Percentiles rank a stretch among this genome's conserved stretches.
Conservation (phyloP, 2,797 vertebrate genomes). For the Eospalax fontanierii region DNA sequence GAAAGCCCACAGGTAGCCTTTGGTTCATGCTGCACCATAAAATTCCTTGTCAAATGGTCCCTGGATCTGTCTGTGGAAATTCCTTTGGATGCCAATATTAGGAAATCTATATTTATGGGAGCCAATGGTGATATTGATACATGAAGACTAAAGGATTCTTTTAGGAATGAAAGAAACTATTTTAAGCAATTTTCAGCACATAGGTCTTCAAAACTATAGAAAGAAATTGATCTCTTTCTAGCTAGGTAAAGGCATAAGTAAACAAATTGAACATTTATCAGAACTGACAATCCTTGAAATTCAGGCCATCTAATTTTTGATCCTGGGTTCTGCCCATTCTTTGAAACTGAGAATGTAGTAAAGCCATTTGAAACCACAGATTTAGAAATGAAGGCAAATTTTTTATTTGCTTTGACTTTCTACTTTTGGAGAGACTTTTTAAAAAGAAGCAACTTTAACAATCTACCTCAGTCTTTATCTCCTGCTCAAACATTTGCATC, state of each 20-base stretch:
- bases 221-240: not conserved
- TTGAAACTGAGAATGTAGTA: not conserved
- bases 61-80: not conserved
- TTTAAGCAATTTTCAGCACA: conserved; percentile 1
- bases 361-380: not conserved
- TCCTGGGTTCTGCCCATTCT: not conserved
- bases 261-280: not conserved
- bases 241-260: not conserved
- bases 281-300: not conserved
- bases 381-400: not conserved
- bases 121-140: not conserved
- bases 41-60: not conserved
- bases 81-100: not conserved
- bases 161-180: not conserved
- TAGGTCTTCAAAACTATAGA: not conserved
- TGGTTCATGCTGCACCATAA: not conserved
- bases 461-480: not conserved
- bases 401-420: not conserved
- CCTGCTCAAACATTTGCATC: not conserved
- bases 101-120: not conserved
- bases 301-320: not conserved
- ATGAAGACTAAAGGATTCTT: not conserved
- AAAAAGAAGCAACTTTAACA: not conserved
- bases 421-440: not conserved
- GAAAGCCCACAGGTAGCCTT: not conserved